Conservation (phyloP, 64 coral and sea anemone species). For the Trachythela sp. region DNA sequence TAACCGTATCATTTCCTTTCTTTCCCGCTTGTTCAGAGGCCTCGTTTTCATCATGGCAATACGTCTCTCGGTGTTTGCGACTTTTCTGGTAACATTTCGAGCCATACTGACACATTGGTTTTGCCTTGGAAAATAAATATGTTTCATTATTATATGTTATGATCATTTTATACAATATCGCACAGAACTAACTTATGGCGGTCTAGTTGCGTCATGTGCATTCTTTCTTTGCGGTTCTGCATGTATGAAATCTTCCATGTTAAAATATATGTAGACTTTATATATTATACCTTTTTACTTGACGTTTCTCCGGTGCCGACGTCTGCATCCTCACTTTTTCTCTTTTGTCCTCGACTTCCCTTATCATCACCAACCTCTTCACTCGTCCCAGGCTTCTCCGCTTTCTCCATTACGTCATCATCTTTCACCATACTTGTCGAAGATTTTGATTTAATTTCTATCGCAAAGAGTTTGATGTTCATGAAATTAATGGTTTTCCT, state of each 20-base stretch:
- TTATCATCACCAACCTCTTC: background rate
- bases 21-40: background rate
- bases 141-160: background rate
- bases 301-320: background rate
- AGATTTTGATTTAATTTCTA: background rate
- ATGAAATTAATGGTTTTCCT: background rate
- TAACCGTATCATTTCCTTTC: background rate
- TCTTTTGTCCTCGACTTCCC: background rate
- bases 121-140: conserved; percentile 44
- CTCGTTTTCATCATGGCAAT: conserved; percentile 25
- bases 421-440: background rate
- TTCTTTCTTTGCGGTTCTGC: too few species aligned
- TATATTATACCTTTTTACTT: conserved; percentile 14
- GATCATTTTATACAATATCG: too few species aligned
- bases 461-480: background rate
- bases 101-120: conserved; percentile 76
- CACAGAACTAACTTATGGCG: too few species aligned
- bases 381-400: background rate
- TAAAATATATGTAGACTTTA: too few species aligned
- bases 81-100: conserved; percentile 82
- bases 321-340: background rate
- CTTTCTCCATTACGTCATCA: background rate
- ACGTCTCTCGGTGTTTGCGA: conserved; percentile 56
- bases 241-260: background rate
- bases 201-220: too few species aligned